Conservation (phyloP, 2,888 invertebrate genomes). For the Apodemia duryi region DNA sequence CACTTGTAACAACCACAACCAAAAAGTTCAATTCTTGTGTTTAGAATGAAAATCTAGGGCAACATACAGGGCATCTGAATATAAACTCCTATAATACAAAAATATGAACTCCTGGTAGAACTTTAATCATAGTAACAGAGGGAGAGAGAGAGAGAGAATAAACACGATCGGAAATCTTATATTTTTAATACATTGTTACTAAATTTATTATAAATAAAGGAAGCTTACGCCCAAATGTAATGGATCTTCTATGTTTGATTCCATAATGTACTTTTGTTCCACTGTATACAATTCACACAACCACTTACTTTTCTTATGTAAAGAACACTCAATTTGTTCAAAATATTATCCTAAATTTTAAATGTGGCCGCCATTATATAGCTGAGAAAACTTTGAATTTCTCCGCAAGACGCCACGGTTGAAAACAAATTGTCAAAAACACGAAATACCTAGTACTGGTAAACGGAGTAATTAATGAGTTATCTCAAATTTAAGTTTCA, state of each 20-base stretch:
- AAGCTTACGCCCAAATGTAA: conserved; percentile 63
- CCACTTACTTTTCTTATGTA: conserved; percentile 21
- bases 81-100: too few species aligned
- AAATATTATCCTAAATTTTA: conserved; percentile 56
- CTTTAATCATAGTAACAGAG: too few species aligned
- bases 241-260: conserved; percentile 64
- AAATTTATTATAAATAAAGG: not conserved
- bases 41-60: not conserved
- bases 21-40: not conserved
- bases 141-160: too few species aligned
- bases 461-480: not conserved
- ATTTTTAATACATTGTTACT: too few species aligned
- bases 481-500: not conserved
- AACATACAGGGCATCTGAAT: not conserved
- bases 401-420: conserved; percentile 67
- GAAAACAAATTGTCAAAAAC: conserved; percentile 60
- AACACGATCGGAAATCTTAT: too few species aligned
- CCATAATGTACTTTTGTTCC: conserved; percentile 45
- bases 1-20: not conserved
- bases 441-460: not conserved
- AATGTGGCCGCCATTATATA: conserved; percentile 78
- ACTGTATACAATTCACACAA: not conserved
- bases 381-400: conserved; percentile 47
- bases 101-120: too few species aligned
- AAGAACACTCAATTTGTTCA: conserved; percentile 30